These are phyloP conservation scores for Leptothorax acervorum DNA, from an alignment of 2,888 invertebrate species.

Conservation along the genomic window DNA sequence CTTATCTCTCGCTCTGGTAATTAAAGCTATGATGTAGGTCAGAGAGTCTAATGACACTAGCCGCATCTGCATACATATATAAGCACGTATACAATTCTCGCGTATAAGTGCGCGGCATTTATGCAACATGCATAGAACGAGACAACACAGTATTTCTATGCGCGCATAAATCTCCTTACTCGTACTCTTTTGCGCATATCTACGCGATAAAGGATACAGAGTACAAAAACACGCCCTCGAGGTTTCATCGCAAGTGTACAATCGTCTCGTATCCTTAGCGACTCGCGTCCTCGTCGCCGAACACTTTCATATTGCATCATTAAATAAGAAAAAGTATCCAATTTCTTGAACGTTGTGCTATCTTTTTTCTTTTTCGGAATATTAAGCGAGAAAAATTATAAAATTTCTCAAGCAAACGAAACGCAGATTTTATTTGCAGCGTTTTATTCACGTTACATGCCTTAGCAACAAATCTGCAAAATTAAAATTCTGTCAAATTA, in stretches of 20 bases:
- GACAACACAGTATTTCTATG: constrained; percentile 21
- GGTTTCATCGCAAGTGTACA: constrained; percentile 68
- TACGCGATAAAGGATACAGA: background rate
- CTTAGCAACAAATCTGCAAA: background rate
- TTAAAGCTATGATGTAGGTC: constrained; percentile 65
- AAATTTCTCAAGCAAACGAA: constrained; percentile 41
- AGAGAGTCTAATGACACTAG: constrained; percentile 46
- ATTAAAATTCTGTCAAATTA: constrained; percentile 5
- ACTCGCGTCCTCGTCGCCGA: constrained; percentile 54
- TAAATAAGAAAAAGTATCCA: constrained; percentile 23
- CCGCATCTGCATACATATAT: constrained; percentile 21
- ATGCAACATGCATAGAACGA: background rate
- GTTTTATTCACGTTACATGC: background rate
- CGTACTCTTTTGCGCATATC: constrained; percentile 23
- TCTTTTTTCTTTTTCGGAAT: constrained; percentile 29
- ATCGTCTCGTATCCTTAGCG: constrained; percentile 55
- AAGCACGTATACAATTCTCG: background rate
- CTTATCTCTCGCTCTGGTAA: constrained; percentile 56
- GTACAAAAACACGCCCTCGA: constrained; percentile 53
- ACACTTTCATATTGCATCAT: constrained; percentile 25
- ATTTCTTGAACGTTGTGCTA: background rate
- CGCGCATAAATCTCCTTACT: constrained; percentile 12
- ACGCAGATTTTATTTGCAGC: background rate
- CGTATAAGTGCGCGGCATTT: background rate
- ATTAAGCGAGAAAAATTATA: constrained; percentile 62